phyloP scores from a whole-genome alignment of 2,113 vertebrate genomes.

The zebrafish (Danio rerio) region GRCz12tu NC_133182.1:23187001-23187500 shows the following conservation, averaged over 20 bases:
- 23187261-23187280: not conserved
- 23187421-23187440: not conserved
- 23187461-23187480: constrained; percentile 21
- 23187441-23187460: not conserved
- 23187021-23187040: constrained; percentile 4
- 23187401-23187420: not conserved
- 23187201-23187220: constrained; percentile 26
- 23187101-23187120: constrained; percentile 22
- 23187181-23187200: constrained; percentile 40
- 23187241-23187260: not conserved
- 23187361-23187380: constrained; percentile 7
- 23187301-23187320: too few species aligned
- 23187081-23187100: not conserved
- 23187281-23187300: not conserved
- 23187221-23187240: constrained; percentile 12
- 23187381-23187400: not conserved
- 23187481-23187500: not conserved
- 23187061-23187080: not conserved
- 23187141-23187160: not conserved
- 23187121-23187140: constrained; percentile 25
- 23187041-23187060: not conserved
- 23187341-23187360: not conserved
- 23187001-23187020: not conserved
- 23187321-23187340: not conserved
- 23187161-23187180: constrained; percentile 27